Evolutionary conservation across 2,113 vertebrate genomes (phyloP), one percentile per base, ranked within the genome.

Genomic region (Raja brachyura): DNA sequence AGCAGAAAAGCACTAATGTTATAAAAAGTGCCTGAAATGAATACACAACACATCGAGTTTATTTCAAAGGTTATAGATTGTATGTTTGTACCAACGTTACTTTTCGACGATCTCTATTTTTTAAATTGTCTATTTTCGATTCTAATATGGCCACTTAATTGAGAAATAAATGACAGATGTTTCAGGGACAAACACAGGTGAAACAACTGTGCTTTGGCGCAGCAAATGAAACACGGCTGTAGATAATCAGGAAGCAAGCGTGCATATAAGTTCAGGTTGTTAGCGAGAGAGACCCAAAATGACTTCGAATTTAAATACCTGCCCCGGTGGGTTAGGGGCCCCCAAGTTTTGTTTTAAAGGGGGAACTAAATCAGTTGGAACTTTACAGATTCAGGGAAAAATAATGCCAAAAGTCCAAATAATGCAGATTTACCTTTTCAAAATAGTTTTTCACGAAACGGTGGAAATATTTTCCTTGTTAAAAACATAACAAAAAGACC

Each of bases 401-500:
- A 22, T 96, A 93, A 96, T 96, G 95, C 96, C 95, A 96, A 96
- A 92, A 20, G 70, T 70, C 90, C 68, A 92, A 92, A 92, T 33
- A 92, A 54, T 92, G 68, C 54, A 92, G 73, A 92, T 92, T 92
- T 92, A 73, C 90, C 66, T 92, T 92, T 85, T 92, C 95, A 95
- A 96, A 95, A 94, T 96, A 94, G 92, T 92, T 92, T 74, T 92
- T 92, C 90, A 92, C 31, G 90, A 92, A 92, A 92, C 66, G 90
- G 73, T 92, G 73, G 68, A 92, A 92, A 25, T 92, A 92, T 92
- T 92, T 73, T 92, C 90, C 90, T 48, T 92, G 90, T 92, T 48
- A 90, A 54, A 92, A 74, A 92, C 88, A 90, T 74, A 92, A 92
- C 66, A 92, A 92, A 92, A 74, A 99, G 97, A 98, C 98, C 98